Evolutionary conservation across 1,140 invertebrate genomes (phyloP), one percentile per base, ranked within the genome.

Genomic region (Fopius arisanus): DNA sequence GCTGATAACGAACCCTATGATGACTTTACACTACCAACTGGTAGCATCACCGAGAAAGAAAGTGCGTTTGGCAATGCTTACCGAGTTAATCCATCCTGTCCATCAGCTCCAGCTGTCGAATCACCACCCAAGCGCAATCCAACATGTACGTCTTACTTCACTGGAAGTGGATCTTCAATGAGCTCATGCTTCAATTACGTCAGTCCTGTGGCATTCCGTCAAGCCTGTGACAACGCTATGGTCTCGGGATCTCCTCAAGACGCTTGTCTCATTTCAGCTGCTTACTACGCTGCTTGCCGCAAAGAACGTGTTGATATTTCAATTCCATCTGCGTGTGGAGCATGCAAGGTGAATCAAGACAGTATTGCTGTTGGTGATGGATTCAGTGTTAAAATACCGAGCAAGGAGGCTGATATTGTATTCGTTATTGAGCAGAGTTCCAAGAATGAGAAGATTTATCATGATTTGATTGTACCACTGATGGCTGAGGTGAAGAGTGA

Each of bases 1-100:
- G 94, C 93, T 41, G 96, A 97, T 89, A 93, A 95, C 77, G 97
- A 98, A 82, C 91, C 91, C 4, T 94, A 89, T 80, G 95, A 97
- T 81, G 97, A 98, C 82, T 93, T 92, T 78, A 90, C 90, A 29
- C 81, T 92, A 37, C 91, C 94, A 12, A 92, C 92, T 78, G 93
- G 93, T 76, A 93, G 92, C 87, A 91, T 93, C 28, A 87, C 90
- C 1, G 80, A 81, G 29, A 90, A 89, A 5, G 90, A 90, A 28
- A 86, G 85, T 14, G 90, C 92, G 37, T 93, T 95, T 76, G 92
- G 89, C 6, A 94, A 94, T 81, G 89, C 91, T 0, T 95, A 94
- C 87, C 91, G 90, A 73, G 79, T 94, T 63, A 87, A 88, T 31
- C 75, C 86, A 12, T 90, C 88, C 72, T 94, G 93, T 80, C 76